Percentiles rank a stretch among this genome's conserved stretches.
Conservation (phyloP, 2,888 invertebrate species). For the Netelia inedita region DNA sequence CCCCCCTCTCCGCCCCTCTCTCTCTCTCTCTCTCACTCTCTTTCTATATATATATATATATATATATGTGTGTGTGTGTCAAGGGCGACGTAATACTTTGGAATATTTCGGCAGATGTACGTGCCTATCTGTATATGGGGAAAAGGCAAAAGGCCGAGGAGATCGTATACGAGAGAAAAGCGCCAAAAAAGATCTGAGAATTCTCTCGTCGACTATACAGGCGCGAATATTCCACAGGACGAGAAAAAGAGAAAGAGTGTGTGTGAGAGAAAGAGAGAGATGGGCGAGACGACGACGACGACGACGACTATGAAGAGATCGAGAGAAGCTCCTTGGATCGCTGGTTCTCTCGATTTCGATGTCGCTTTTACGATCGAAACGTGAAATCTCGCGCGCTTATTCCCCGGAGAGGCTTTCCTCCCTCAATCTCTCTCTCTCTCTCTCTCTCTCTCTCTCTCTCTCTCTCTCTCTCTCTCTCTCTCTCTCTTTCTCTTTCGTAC, state of each 20-base stretch:
- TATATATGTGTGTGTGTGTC: not conserved
- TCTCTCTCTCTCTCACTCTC: not conserved
- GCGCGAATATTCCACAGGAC: constrained; percentile 20
- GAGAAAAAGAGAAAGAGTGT: not conserved
- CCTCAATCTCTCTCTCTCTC: constrained; percentile 15
- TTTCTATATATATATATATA: not conserved
- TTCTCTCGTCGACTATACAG: constrained; percentile 19
- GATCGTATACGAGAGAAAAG: constrained; percentile 19
- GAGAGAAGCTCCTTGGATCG: constrained; percentile 54
- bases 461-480: constrained; percentile 15
- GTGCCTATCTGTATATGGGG: not conserved
- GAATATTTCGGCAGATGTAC: constrained; percentile 10
- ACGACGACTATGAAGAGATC: constrained; percentile 53
- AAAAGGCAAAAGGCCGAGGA: constrained; percentile 25
- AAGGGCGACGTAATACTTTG: not conserved
- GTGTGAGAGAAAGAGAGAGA: not conserved
- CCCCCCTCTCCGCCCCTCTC: no score
- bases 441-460: constrained; percentile 1
- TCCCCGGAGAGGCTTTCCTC: constrained; percentile 52
- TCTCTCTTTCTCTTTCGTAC: not conserved
- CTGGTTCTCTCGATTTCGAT: constrained; percentile 62
- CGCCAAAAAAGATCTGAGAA: constrained; percentile 47
- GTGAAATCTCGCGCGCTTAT: constrained; percentile 64
- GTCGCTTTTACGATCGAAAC: constrained; percentile 69
- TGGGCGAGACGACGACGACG: constrained; percentile 2